These are phyloP conservation scores for Atherinomorus stipes DNA, from an alignment of 2,113 vertebrate genomes.

Conservation along the genomic window DNA sequence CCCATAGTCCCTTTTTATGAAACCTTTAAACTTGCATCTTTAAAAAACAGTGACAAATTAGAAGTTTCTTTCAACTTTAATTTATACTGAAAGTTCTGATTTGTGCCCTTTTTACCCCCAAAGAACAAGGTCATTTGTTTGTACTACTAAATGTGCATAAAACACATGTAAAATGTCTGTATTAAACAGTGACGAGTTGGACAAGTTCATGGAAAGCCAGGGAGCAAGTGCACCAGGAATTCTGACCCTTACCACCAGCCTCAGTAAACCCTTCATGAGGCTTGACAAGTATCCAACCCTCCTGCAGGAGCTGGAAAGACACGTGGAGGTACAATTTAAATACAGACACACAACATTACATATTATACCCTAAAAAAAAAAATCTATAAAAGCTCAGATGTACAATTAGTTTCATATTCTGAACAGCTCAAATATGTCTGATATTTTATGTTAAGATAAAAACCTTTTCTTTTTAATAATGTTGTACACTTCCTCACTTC, in stretches of 20 bases:
- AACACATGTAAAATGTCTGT: slow-evolving; percentile 8
- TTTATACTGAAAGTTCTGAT: no score
- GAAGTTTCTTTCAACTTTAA: no score
- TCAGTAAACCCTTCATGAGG: slow-evolving; percentile 97
- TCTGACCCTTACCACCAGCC: slow-evolving; percentile 93
- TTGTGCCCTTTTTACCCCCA: no score
- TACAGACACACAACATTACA: neutral
- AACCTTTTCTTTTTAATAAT: no score
- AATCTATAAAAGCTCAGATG: neutral
- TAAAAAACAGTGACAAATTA: neutral
- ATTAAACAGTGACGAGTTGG: slow-evolving; percentile 89
- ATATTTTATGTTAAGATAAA: no score
- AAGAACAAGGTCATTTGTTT: no score
- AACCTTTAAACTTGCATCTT: neutral
- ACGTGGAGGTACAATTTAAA: slow-evolving; percentile 89
- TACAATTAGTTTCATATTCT: neutral
- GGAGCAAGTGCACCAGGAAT: slow-evolving; percentile 90
- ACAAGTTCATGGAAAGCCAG: slow-evolving; percentile 96
- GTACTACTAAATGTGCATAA: neutral
- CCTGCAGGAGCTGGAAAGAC: slow-evolving; percentile 95
- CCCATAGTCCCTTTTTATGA: neutral
- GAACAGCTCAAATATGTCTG: no score
- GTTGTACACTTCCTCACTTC: no score
- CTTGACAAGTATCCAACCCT: slow-evolving; percentile 95
- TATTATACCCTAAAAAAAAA: neutral